phyloP scores from a whole-genome alignment of 1,140 invertebrate genomes.

The Drosophila bifasciata region DNA sequence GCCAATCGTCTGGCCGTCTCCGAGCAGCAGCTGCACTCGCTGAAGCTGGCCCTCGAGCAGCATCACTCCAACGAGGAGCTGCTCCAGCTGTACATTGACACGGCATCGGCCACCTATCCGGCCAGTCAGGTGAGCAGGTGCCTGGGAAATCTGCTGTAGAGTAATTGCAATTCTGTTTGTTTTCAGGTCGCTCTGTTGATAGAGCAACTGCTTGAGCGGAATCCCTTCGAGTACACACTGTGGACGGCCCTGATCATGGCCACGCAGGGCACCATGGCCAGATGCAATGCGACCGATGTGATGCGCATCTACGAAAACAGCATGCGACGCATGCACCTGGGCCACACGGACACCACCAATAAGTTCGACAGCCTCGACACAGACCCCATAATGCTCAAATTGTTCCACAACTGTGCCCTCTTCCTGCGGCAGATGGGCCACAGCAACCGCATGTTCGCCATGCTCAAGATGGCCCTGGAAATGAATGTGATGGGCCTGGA shows the following conservation, averaged over 20 bases:
- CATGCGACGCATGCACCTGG: slow-evolving; percentile 85
- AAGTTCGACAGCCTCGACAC: slow-evolving; percentile 36
- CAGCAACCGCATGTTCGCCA: slow-evolving; percentile 87
- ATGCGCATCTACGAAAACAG: slow-evolving; percentile 86
- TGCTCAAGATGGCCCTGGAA: slow-evolving; percentile 86
- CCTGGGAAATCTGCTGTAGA: too few species aligned
- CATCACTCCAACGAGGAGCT: slow-evolving; percentile 86
- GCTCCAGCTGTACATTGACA: slow-evolving; percentile 84
- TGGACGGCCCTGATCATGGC: slow-evolving; percentile 87
- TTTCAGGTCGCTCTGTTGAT: slow-evolving; percentile 84
- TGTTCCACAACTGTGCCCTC: slow-evolving; percentile 86
- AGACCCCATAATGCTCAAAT: slow-evolving; percentile 84
- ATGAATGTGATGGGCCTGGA: slow-evolving; percentile 85
- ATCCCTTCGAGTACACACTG: slow-evolving; percentile 85
- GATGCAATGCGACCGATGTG: slow-evolving; percentile 86
- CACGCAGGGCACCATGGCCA: slow-evolving; percentile 86
- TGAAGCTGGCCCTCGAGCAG: slow-evolving; percentile 46
- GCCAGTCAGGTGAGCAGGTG: slow-evolving; percentile 58
- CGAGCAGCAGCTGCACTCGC: slow-evolving; percentile 50
- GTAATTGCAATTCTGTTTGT: slow-evolving; percentile 47
- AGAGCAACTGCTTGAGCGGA: slow-evolving; percentile 83
- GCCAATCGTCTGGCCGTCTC: slow-evolving; percentile 53
- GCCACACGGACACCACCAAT: slow-evolving; percentile 19
- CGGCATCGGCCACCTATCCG: slow-evolving; percentile 48
- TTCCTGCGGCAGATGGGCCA: slow-evolving; percentile 88